Conservation (phyloP, 1,140 invertebrate genomes). For the Heterodera carotae region DNA sequence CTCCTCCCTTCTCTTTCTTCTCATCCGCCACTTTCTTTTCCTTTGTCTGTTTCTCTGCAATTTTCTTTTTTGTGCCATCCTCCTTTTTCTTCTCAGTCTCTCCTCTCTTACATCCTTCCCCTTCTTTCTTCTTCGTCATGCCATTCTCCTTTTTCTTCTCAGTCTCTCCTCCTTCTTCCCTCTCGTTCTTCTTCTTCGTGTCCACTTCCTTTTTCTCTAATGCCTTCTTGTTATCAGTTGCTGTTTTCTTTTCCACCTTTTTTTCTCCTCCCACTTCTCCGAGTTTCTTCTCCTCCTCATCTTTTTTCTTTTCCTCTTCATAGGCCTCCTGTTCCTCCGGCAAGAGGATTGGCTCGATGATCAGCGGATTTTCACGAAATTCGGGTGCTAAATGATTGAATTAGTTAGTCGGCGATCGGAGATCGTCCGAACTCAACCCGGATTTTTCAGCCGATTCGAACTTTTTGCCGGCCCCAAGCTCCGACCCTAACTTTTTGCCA, state of each 20-base stretch:
- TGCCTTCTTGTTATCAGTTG: constrained; percentile 28
- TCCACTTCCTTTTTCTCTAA: constrained; percentile 20
- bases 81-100: constrained; percentile 5
- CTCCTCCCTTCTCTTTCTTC: background rate
- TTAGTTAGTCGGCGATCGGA: too few species aligned
- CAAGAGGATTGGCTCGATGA: constrained; percentile 26
- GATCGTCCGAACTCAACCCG: too few species aligned
- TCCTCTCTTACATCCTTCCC: background rate
- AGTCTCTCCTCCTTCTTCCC: background rate
- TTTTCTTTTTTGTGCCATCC: constrained; percentile 19
- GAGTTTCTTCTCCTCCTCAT: constrained; percentile 26
- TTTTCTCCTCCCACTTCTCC: constrained; percentile 16
- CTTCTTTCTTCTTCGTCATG: background rate
- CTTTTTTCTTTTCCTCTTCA: constrained; percentile 33
- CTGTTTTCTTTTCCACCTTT: constrained; percentile 27
- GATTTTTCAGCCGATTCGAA: too few species aligned
- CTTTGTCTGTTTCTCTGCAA: constrained; percentile 18
- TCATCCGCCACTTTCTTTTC: constrained; percentile 16
- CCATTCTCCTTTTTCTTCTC: constrained; percentile 4
- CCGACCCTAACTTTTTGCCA: too few species aligned
- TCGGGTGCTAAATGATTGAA: constrained; percentile 32
- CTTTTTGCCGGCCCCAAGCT: too few species aligned
- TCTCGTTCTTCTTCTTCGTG: background rate
- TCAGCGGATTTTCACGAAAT: constrained; percentile 28
- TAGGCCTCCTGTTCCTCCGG: constrained; percentile 24